Base-by-base conservation (phyloP, 1,140 invertebrate species). In the Agraylea sexmaculata region DNA sequence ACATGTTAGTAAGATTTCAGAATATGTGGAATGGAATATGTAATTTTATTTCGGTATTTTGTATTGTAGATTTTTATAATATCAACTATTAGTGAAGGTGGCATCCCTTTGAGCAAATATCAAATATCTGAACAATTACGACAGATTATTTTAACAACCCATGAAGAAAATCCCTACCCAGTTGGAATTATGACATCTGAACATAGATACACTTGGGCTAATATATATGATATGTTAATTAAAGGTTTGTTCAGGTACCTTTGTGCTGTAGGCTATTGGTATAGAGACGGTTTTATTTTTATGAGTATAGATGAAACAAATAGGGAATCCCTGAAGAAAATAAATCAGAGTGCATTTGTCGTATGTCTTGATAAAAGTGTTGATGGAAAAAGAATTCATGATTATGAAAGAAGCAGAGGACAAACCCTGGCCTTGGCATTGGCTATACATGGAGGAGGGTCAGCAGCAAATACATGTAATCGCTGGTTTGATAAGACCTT, bases 401-500 rank as follows among this genome's bases (percentile, higher is more conserved):
- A 60, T 22, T 53, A 61, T 13, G 55, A 60, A 33, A 53, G 61
- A 8, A 47, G 52, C 23, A 55, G 55, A 33, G 54, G 53, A 8
- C 65, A 69, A 49, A 71, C 69, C 34, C 47, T 74, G 32, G 71
- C 76, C 12, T 74, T 74, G 27, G 63, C 68, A 3, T 71, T 78
- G 47, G 71, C 77, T n/a, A 74, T 86, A 33, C 80, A 84, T 60
- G 83, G 83, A 20, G 71, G 71, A 16, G 83, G 79, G 28, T 68
- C 72, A 25, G 48, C 54, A n/a, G 51, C 57, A 13, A 89, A 90
- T 61, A 69, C 75, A 20, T 78, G 68, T 15, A 92, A 91, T 56
- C 68, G 87, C 17, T 92, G 87, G 87, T 88, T 80, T 60, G 87
- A 90, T 55, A 88, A 89, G 66, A 84, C 82, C 13, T 62, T 88